Evolutionary conservation across 2,797 vertebrate genomes (phyloP).

Genomic region (Sebastes matsubarae): DNA sequence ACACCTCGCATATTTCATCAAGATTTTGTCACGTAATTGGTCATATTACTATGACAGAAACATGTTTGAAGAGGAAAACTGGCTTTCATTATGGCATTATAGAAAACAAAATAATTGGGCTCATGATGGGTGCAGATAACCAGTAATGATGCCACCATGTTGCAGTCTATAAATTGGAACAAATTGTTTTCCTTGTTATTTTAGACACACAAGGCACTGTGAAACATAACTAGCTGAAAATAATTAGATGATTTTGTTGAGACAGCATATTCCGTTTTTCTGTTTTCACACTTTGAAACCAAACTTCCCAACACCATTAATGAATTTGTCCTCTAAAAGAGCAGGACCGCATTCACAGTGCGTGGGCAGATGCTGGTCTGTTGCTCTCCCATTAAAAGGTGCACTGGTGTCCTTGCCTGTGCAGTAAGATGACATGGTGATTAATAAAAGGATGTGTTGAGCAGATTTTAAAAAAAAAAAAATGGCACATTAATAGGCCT

Average conservation of each 20-base stretch:
- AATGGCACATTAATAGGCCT: neutral
- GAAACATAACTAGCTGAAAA: neutral
- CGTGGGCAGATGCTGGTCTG: slow-evolving; percentile 43
- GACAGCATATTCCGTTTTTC: neutral
- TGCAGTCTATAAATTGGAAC: neutral
- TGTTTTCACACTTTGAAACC: neutral
- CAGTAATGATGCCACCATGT: neutral
- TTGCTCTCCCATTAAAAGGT: slow-evolving; percentile 27
- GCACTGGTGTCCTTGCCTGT: slow-evolving; percentile 28
- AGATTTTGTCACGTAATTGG: slow-evolving; percentile 5
- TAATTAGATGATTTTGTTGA: neutral
- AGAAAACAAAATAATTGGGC: slow-evolving; percentile 7
- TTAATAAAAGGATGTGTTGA: slow-evolving; percentile 36
- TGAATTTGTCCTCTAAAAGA: slow-evolving; percentile 51
- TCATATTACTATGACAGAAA: neutral
- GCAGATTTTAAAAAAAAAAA: neutral
- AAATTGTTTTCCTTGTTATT: slow-evolving; percentile 11
- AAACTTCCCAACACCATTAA: slow-evolving; percentile 21
- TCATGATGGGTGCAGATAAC: slow-evolving; percentile 18
- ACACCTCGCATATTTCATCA: neutral
- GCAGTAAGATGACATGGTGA: slow-evolving; percentile 15
- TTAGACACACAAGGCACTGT: neutral
- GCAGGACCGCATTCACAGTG: slow-evolving; percentile 26
- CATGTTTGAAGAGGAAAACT: neutral
- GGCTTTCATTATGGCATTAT: neutral